Evolutionary conservation across 2,888 invertebrate species (phyloP).

Genomic region (Chymomyza procnemis): DNA sequence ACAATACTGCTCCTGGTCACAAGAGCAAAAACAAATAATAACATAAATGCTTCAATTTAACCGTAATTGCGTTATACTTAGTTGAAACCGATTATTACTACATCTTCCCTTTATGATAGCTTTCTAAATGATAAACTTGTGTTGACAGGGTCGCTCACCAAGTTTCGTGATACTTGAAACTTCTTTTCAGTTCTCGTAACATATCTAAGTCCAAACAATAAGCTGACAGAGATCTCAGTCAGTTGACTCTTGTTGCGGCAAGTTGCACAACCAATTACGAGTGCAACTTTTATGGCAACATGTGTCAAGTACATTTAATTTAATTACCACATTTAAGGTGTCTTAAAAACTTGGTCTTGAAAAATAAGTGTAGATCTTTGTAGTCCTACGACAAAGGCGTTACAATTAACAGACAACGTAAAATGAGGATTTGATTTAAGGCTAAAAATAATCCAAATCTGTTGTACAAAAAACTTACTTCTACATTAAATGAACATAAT

Average conservation of each 20-base stretch:
- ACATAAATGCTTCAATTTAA: constrained; percentile 54
- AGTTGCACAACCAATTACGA: constrained; percentile 29
- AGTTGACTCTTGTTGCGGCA: constrained; percentile 2
- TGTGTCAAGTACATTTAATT: constrained; percentile 52
- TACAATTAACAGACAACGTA: no score
- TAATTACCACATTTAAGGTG: constrained; percentile 40
- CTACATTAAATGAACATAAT: no score
- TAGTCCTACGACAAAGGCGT: no score
- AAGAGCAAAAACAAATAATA: not conserved
- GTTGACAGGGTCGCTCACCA: no score
- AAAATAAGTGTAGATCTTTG: no score
- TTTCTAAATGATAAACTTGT: not conserved
- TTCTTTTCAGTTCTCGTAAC: not conserved
- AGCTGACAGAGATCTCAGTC: constrained; percentile 1
- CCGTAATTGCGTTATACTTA: constrained; percentile 18
- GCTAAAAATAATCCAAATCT: no score
- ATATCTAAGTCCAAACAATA: not conserved
- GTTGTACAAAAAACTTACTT: no score
- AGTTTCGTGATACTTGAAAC: not conserved
- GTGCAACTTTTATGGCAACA: constrained; percentile 39
- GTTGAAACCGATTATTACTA: not conserved
- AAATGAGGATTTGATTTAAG: no score
- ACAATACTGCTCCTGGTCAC: not conserved
- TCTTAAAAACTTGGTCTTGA: no score
- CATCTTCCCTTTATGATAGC: not conserved